These are phyloP conservation scores for Romanogobio albipinnatus DNA, from an alignment of 2,113 vertebrate species.

Conservation along the genomic window DNA sequence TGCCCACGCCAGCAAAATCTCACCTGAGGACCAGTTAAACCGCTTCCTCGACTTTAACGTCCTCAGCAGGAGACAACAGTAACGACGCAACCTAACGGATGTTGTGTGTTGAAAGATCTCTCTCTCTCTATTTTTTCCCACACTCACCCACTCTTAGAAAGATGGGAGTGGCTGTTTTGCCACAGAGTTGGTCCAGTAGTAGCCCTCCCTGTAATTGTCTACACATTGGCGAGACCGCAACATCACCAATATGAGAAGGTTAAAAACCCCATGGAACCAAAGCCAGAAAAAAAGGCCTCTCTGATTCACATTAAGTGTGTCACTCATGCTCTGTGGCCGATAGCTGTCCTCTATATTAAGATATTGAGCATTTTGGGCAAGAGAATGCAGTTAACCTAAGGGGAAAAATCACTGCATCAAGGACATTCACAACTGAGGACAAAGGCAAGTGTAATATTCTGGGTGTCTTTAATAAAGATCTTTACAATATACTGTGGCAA, in stretches of 20 bases:
- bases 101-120: conserved; percentile 39
- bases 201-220: conserved; percentile 72
- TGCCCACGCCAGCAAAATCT: conserved; percentile 49
- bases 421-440: neutral
- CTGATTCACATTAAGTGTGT: conserved; percentile 11
- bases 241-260: conserved; percentile 72
- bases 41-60: conserved; percentile 46
- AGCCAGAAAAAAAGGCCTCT: conserved; percentile 37
- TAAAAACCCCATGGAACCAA: conserved; percentile 56
- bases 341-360: neutral
- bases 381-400: neutral
- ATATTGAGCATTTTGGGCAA: conserved; percentile 5
- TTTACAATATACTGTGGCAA: neutral
- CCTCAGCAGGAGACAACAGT: conserved; percentile 58
- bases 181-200: conserved; percentile 69
- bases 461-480: neutral
- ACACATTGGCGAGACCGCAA: conserved; percentile 72
- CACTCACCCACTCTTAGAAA: conserved; percentile 51
- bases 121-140: neutral
- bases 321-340: conserved; percentile 43
- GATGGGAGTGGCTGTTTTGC: conserved; percentile 64
- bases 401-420: neutral
- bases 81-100: conserved; percentile 67
- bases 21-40: conserved; percentile 48
- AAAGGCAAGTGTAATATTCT: neutral